Conservation (phyloP, 2,113 vertebrate species). For the Redunca redunca region DNA sequence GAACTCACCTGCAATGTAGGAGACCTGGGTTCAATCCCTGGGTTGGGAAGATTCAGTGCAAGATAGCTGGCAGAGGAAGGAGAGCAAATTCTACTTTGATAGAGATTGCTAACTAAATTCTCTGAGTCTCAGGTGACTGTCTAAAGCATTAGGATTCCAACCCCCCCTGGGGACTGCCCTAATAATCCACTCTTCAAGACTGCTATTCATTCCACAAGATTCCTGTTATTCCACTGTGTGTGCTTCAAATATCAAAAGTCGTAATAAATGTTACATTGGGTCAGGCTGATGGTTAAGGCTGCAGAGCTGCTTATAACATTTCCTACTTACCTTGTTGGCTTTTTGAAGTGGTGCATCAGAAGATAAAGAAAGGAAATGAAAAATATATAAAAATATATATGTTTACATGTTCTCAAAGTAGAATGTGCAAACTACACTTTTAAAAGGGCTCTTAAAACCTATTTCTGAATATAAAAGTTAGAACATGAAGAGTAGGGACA, state of each 20-base stretch:
- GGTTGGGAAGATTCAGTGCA: neutral
- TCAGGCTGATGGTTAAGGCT: neutral
- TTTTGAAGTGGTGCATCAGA: neutral
- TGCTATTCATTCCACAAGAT: neutral
- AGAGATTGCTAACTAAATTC: neutral
- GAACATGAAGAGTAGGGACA: neutral
- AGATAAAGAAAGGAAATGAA: neutral
- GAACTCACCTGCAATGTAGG: neutral
- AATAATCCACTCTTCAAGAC: neutral
- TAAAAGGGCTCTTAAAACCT: neutral
- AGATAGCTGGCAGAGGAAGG: neutral
- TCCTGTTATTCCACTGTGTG: neutral
- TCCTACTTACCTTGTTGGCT: neutral
- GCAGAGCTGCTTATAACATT: neutral
- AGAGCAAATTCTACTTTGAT: neutral
- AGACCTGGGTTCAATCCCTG: neutral
- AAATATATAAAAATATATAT: neutral
- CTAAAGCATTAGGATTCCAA: neutral
- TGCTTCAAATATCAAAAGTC: neutral
- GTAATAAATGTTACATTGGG: neutral
- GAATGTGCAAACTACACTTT: neutral
- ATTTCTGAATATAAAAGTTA: neutral
- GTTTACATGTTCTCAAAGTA: neutral
- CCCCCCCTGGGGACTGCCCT: neutral
- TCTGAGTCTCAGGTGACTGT: neutral